Conservation (phyloP, 2,888 invertebrate species). For the Luffia ferchaultella region DNA sequence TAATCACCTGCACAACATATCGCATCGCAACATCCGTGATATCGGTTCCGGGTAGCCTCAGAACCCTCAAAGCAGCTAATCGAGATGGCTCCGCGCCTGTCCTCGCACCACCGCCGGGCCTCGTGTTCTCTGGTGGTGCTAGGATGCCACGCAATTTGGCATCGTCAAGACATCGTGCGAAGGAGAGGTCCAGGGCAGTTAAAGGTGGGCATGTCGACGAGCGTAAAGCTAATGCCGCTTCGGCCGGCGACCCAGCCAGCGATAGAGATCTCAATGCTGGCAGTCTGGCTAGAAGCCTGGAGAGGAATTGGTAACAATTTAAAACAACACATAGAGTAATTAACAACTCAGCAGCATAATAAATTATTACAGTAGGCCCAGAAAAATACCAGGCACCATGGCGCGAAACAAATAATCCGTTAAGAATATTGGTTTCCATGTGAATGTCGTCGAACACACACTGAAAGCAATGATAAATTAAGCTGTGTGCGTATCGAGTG, state of each 20-base stretch:
- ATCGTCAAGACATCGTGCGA: conserved; percentile 87
- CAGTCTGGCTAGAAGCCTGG: conserved; percentile 78
- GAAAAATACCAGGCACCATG: too few relatives aligned
- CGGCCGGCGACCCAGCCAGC: conserved; percentile 78
- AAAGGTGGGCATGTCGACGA: conserved; percentile 84
- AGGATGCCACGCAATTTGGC: conserved; percentile 84
- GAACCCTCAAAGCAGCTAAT: conserved; percentile 76
- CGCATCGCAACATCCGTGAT: conserved; percentile 86
- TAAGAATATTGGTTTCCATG: too few relatives aligned
- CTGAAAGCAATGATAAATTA: too few relatives aligned
- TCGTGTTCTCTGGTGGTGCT: conserved; percentile 85
- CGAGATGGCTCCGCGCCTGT: conserved; percentile 50
- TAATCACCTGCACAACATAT: conserved; percentile 53
- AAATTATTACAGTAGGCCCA: too few relatives aligned
- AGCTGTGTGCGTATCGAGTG: too few relatives aligned
- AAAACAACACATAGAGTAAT: too few relatives aligned
- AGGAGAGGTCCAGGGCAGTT: conserved; percentile 81
- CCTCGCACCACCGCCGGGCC: conserved; percentile 63
- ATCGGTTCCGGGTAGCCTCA: conserved; percentile 87
- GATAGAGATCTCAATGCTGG: conserved; percentile 85
- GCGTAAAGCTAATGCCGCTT: conserved; percentile 81
- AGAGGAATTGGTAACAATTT: too few relatives aligned
- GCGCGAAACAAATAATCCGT: too few relatives aligned
- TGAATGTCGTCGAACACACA: too few relatives aligned
- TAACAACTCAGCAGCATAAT: too few relatives aligned